These are phyloP conservation scores for Heterochromis multidens DNA, from an alignment of 2,113 vertebrate genomes.

Conservation along the genomic window DNA sequence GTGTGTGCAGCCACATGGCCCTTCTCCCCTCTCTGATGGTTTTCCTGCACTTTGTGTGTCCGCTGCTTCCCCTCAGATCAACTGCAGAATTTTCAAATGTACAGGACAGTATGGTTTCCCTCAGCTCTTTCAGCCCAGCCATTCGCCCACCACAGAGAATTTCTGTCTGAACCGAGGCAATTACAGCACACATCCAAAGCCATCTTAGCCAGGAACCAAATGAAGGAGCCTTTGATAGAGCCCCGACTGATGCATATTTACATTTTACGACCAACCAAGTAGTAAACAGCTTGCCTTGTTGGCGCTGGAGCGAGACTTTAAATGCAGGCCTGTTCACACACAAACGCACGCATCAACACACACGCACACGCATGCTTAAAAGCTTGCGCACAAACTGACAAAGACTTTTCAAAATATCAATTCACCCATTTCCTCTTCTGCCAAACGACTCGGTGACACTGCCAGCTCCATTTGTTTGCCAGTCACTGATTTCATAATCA, in stretches of 20 bases:
- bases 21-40: slow-evolving; percentile 8
- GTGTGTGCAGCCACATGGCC: neutral
- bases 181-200: slow-evolving; percentile 59
- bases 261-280: slow-evolving; percentile 70
- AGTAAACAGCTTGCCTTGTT: slow-evolving; percentile 70
- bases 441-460: neutral
- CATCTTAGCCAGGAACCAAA: slow-evolving; percentile 44
- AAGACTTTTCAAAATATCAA: neutral
- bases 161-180: slow-evolving; percentile 50
- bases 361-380: neutral
- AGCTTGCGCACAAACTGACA: neutral
- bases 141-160: slow-evolving; percentile 56
- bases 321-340: slow-evolving; percentile 45
- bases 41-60: slow-evolving; percentile 37
- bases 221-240: slow-evolving; percentile 70
- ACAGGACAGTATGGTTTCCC: slow-evolving; percentile 58
- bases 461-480: slow-evolving; percentile 16
- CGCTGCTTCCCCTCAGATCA: slow-evolving; percentile 45
- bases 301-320: slow-evolving; percentile 39
- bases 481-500: slow-evolving; percentile 63
- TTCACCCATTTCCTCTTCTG: neutral
- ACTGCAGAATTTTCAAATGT: slow-evolving; percentile 46
- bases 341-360: slow-evolving; percentile 10
- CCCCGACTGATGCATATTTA: slow-evolving; percentile 59
- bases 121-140: slow-evolving; percentile 36